Base-by-base conservation (phyloP, 23 tunicate species). In the Botrylloides violaceus region DNA sequence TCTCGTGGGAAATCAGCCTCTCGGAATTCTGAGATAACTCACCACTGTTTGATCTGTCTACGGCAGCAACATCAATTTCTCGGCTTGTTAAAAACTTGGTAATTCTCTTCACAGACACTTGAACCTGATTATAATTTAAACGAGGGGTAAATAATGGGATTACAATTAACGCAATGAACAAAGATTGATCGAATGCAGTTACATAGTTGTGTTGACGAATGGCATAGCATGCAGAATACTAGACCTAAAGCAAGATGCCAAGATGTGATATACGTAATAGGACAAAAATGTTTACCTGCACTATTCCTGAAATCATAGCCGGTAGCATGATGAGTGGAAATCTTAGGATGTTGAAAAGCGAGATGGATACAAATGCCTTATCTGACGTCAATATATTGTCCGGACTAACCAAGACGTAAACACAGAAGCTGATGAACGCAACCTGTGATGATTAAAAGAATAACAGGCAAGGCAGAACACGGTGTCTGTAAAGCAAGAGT, bases 291-390 rank as follows among this genome's bases (percentile, higher is more conserved):
- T 33, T 57, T 35, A 86, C 94, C 66, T 74, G 81, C 24, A 76
- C 73, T 3, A 86, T 47, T 38, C 64, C 70, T 1, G 94, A 81
- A 12, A 86, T 71, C 81, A 89, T 76, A 70, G 61, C 66, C 19
- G 96, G 96, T 12, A 89, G 47, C 73, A 89, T 66, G 25, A 72
- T 68, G 29, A 89, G 80, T 2, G 96, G 96, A 65, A 89, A 89
- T 37, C 81, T 70, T 7, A 89, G 58, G 29, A 86, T 86, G 64
- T 86, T 80, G 59, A 86, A 86, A 18, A 86, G 85, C 0, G 94
- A 80, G 39, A 86, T 84, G 0, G 94, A 86, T 3, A 86, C 94
- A 53, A 86, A 86, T 27, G 94, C 65, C 38, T 80, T 86, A 35
- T 80, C 49, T 20, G 94, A 86, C 64, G 80, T 84, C 25, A 86